Evolutionary conservation across 2,113 vertebrate genomes (phyloP), one percentile per base, ranked within the genome.

Genomic region (Halichoerus grypus): DNA sequence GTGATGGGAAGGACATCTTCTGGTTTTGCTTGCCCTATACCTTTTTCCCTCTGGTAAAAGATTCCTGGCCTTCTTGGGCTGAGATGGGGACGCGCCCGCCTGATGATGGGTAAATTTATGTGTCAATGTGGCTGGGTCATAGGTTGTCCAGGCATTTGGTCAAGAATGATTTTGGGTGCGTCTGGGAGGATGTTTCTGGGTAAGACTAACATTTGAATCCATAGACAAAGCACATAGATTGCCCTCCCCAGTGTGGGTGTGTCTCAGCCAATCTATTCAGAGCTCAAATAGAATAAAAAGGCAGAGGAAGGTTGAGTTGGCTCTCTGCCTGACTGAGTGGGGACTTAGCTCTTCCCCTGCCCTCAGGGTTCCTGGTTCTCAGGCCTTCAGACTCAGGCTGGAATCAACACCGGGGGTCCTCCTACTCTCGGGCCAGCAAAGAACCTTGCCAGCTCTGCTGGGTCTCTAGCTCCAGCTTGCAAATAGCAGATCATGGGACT

Each of bases 191-290:
- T 2, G n/a, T 67, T 46, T 79, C 71, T 26, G 57, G 82, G 13
- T 6, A 21, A n/a, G 49, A 19, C 19, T 12, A 7, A 42, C 61
- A 2, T 59, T 3, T 31, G 22, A 22, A 15, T 59, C 36, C 28
- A 0, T 0, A 16, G 63, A 15, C 72, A 12, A 13, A 7, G 15
- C 36, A 12, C 12, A 55, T 4, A 18, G 85, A 16, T 1, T 0
- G 6, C 21, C 28, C 21, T 21, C 36, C 81, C 63, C 31, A 7
- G 0, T 8, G 7, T 22, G 12, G 24, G 9, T 0, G 4, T 22
- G 36, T 16, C 3, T 15, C 22, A 2, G 13, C 51, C 51, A 11
- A 2, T 4, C 61, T 21, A 4, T 1, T 1, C 15, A 61, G 51
- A 53, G 31, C 53, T 46, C 8, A 26, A 10, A 4, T 8, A 15